phyloP scores from a whole-genome alignment of 1,140 invertebrate genomes.

The Metaphire vulgaris region DNA sequence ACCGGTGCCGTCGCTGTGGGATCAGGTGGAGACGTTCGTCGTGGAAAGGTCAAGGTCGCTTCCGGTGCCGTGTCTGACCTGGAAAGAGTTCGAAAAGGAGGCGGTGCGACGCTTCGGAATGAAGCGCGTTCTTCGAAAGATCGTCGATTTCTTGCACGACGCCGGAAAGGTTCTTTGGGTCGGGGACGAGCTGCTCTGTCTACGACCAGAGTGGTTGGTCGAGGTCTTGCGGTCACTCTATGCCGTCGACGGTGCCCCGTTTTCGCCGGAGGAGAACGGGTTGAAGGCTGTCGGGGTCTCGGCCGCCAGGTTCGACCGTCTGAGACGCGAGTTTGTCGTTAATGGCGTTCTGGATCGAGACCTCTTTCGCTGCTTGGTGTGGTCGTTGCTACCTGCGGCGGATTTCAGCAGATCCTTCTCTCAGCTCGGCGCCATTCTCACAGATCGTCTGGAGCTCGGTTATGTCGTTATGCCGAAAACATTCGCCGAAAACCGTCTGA shows the following conservation, averaged over 20 bases:
- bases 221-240: slow-evolving; percentile 41
- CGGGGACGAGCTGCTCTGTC: slow-evolving; percentile 37
- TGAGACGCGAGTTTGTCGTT: slow-evolving; percentile 26
- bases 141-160: slow-evolving; percentile 44
- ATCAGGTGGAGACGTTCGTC: slow-evolving; percentile 42
- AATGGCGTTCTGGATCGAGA: slow-evolving; percentile 43
- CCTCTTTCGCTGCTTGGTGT: slow-evolving; percentile 36
- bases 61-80: slow-evolving; percentile 40
- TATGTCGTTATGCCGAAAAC: slow-evolving; percentile 38
- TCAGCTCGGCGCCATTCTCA: slow-evolving; percentile 35
- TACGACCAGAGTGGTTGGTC: slow-evolving; percentile 46
- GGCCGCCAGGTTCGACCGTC: neutral
- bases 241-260: slow-evolving; percentile 34
- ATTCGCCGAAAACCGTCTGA: slow-evolving; percentile 29
- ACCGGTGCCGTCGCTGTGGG: slow-evolving; percentile 46
- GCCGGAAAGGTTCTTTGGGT: slow-evolving; percentile 46
- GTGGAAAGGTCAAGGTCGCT: slow-evolving; percentile 43
- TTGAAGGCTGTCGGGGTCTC: neutral
- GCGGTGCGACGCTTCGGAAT: slow-evolving; percentile 44
- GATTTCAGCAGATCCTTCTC: slow-evolving; percentile 36
- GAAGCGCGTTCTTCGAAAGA: slow-evolving; percentile 38
- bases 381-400: slow-evolving; percentile 33
- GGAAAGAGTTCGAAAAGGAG: slow-evolving; percentile 38
- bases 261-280: neutral
- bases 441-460: slow-evolving; percentile 39